These are phyloP conservation scores for Lemur catta DNA, from an alignment of 2,797 vertebrate genomes.

Conservation along the genomic window DNA sequence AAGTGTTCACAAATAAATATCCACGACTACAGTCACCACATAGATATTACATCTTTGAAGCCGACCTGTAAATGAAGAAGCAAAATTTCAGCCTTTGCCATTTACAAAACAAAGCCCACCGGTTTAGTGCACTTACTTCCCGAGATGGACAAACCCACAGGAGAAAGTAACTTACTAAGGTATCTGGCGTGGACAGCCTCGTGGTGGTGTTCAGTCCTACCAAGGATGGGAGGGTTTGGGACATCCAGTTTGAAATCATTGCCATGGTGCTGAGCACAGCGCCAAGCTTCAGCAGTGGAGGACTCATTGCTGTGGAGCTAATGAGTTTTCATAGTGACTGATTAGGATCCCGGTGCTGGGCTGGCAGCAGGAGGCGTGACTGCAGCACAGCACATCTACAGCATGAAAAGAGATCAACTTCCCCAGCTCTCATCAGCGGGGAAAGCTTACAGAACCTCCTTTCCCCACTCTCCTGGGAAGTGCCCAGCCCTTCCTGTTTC, in stretches of 20 bases:
- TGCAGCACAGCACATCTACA: slow-evolving; percentile 80
- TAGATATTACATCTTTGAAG: slow-evolving; percentile 52
- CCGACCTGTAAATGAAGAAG: slow-evolving; percentile 58
- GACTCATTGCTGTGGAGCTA: slow-evolving; percentile 86
- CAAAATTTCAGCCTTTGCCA: slow-evolving; percentile 55
- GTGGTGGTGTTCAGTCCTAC: slow-evolving; percentile 86
- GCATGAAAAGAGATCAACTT: slow-evolving; percentile 78
- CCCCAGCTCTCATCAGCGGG: slow-evolving; percentile 67
- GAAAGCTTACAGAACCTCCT: slow-evolving; percentile 56
- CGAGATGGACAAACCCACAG: slow-evolving; percentile 65
- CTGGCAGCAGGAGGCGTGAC: slow-evolving; percentile 83
- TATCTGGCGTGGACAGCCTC: slow-evolving; percentile 81
- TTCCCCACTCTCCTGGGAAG: not conserved
- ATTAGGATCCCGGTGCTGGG: slow-evolving; percentile 78
- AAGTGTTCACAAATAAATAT: slow-evolving; percentile 65
- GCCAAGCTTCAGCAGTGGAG: slow-evolving; percentile 87
- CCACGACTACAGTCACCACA: slow-evolving; percentile 49
- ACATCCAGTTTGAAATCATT: slow-evolving; percentile 90
- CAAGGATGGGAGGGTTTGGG: slow-evolving; percentile 87
- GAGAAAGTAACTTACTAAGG: slow-evolving; percentile 85
- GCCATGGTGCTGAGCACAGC: slow-evolving; percentile 87
- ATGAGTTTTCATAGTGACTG: slow-evolving; percentile 86
- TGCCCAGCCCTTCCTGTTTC: slow-evolving; percentile 28
- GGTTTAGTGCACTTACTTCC: slow-evolving; percentile 47
- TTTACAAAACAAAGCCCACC: slow-evolving; percentile 18